These are phyloP conservation scores for Arctia plantaginis DNA, from an alignment of 2,888 invertebrate species.

Conservation along the genomic window DNA sequence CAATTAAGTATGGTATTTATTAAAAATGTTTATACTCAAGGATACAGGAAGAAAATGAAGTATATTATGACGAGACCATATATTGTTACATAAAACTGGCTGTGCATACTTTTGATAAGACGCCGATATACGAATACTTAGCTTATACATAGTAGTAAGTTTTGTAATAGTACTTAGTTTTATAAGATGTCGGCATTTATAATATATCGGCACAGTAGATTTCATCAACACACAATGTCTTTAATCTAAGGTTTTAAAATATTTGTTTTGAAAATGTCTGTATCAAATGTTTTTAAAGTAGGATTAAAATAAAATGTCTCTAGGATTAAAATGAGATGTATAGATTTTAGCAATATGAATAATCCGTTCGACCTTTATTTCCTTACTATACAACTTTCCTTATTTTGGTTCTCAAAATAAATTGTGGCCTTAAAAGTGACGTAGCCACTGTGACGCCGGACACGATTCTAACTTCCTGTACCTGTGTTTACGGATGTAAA, in stretches of 20 bases:
- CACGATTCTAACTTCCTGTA: slow-evolving; percentile 15
- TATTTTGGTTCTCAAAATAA: slow-evolving; percentile 15
- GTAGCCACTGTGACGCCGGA: background rate
- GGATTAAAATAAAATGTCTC: background rate
- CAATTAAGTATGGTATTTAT: slow-evolving; percentile 15
- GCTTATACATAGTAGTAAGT: background rate
- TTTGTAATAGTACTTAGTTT: too few species aligned
- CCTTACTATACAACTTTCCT: slow-evolving; percentile 9
- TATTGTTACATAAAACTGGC: background rate
- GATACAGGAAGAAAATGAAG: slow-evolving; percentile 1
- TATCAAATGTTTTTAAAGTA: background rate
- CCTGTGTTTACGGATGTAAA: slow-evolving; percentile 6
- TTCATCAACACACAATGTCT: background rate
- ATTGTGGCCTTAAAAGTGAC: slow-evolving; percentile 4
- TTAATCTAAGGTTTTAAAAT: background rate
- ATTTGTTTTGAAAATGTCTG: background rate
- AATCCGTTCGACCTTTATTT: slow-evolving; percentile 14
- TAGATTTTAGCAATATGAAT: background rate
- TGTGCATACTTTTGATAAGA: background rate
- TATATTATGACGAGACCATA: background rate
- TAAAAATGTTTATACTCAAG: slow-evolving; percentile 12
- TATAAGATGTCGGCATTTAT: too few species aligned
- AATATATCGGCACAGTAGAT: too few species aligned
- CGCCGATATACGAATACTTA: background rate
- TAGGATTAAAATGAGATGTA: too few species aligned